phyloP scores from a whole-genome alignment of 2,888 invertebrate species.

The Cheilosia grossa region DNA sequence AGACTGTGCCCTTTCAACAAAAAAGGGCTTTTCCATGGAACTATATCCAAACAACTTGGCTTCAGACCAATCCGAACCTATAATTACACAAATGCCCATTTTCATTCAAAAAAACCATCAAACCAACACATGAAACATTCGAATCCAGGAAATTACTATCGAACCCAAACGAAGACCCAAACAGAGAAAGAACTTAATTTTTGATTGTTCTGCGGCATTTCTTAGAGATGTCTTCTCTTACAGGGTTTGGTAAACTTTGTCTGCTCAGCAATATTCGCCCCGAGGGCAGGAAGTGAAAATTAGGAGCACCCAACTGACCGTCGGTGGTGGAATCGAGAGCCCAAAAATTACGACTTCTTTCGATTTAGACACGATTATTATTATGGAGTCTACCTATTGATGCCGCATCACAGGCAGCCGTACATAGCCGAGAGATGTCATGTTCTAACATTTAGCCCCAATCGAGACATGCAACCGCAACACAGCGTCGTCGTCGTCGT shows the following conservation, averaged over 20 bases:
- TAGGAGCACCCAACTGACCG: constrained; percentile 42
- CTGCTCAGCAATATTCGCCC: constrained; percentile 58
- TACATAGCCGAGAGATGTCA: constrained; percentile 43
- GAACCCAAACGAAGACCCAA: constrained; percentile 47
- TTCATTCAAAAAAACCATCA: constrained; percentile 56
- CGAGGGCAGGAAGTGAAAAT: constrained; percentile 72
- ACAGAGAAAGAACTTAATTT: constrained; percentile 36
- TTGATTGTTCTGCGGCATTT: constrained; percentile 66
- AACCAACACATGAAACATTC: constrained; percentile 54
- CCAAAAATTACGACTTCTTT: constrained; percentile 66
- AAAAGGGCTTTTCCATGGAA: constrained; percentile 61
- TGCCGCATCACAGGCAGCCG: constrained; percentile 67
- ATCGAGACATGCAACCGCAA: constrained; percentile 68
- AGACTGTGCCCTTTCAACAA: constrained; percentile 6
- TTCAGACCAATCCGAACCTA: constrained; percentile 63
- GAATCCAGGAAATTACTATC: constrained; percentile 72
- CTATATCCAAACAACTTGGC: constrained; percentile 38
- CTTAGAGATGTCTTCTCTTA: constrained; percentile 57
- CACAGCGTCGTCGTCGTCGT: constrained; percentile 10
- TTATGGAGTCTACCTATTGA: too few relatives aligned
- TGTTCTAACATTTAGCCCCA: constrained; percentile 65
- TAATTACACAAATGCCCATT: constrained; percentile 66
- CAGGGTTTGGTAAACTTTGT: constrained; percentile 59
- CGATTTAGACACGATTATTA: constrained; percentile 22
- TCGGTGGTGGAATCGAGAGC: constrained; percentile 4